Conservation (phyloP, 2,888 invertebrate species). For the Heliconius cydno region DNA sequence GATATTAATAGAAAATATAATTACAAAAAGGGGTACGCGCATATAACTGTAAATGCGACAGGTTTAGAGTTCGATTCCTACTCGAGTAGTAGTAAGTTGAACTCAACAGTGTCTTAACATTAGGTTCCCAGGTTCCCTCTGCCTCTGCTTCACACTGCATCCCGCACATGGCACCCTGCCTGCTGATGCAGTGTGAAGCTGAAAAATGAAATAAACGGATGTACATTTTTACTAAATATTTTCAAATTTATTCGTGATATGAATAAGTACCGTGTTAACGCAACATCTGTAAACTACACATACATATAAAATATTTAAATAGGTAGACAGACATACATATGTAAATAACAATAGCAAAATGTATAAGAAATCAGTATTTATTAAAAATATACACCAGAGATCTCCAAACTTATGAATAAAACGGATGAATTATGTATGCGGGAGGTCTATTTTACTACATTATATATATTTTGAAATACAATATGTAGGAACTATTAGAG, state of each 20-base stretch:
- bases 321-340: background rate
- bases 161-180: too few relatives aligned
- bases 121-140: too few relatives aligned
- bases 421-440: constrained; percentile 8
- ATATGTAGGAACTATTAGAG: constrained; percentile 19
- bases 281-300: background rate
- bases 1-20: background rate
- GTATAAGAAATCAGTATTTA: constrained; percentile 38
- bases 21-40: background rate
- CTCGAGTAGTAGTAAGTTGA: background rate
- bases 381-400: constrained; percentile 19
- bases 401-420: constrained; percentile 15
- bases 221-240: too few relatives aligned
- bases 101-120: background rate
- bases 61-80: too few relatives aligned
- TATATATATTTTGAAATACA: constrained; percentile 1
- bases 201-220: too few relatives aligned
- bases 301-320: constrained; percentile 7
- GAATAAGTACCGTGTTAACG: background rate
- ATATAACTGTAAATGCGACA: background rate
- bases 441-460: background rate
- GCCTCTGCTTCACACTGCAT: too few relatives aligned
- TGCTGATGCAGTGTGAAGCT: too few relatives aligned
- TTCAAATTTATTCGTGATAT: background rate
- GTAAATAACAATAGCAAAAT: constrained; percentile 20